Conservation (phyloP, 2,113 vertebrate species). For the Ammodytes dubius region DNA sequence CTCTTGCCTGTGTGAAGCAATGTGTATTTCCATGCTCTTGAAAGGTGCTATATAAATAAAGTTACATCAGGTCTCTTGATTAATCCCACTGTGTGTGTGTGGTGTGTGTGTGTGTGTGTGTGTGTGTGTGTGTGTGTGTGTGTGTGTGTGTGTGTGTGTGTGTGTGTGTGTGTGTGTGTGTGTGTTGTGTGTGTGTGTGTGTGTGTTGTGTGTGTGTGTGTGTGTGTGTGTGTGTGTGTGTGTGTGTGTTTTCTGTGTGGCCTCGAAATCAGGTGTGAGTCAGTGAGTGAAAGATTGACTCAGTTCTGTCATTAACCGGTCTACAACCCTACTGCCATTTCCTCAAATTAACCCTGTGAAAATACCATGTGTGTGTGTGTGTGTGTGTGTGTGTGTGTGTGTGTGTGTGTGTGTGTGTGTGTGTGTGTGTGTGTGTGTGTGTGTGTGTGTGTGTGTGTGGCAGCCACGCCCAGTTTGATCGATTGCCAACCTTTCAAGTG, state of each 20-base stretch:
- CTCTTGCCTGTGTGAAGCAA: constrained; percentile 38
- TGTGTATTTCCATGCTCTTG: no score
- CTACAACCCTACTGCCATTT: constrained; percentile 56
- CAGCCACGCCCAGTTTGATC: constrained; percentile 55
- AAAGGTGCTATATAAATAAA: neutral
- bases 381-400: neutral
- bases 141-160: no score
- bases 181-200: no score
- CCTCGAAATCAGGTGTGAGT: constrained; percentile 38
- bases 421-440: constrained; percentile 9
- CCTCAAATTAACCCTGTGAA: constrained; percentile 68
- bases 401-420: neutral
- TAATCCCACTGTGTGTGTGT: neutral
- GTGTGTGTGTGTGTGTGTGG: neutral
- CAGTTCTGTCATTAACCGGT: constrained; percentile 47
- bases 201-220: no score
- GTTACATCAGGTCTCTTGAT: neutral
- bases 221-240: no score
- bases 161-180: no score
- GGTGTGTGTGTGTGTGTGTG: neutral
- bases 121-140: neutral
- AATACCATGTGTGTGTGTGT: constrained; percentile 31
- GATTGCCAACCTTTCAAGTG: constrained; percentile 54
- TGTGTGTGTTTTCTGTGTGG: constrained; percentile 15
- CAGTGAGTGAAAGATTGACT: no score